A percentile compares a stretch with the other conserved stretches of the same genome.
These are phyloP conservation scores for Agraylea sexmaculata DNA, from an alignment of 1,140 invertebrate species.

Conservation along the genomic window DNA sequence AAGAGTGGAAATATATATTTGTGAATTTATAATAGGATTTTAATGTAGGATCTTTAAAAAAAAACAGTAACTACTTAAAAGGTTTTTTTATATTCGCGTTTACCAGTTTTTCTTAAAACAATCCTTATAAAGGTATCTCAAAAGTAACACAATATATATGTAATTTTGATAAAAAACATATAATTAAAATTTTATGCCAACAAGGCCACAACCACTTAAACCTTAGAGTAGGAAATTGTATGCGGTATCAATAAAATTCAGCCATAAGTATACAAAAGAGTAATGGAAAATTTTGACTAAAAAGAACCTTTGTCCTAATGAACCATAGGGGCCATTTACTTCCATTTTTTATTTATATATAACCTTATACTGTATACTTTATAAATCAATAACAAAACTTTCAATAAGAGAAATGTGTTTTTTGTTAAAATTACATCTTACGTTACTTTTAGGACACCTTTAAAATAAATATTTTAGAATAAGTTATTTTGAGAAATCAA, in stretches of 20 bases:
- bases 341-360: constrained; percentile 10
- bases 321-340: constrained; percentile 12
- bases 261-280: constrained; percentile 8
- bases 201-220: constrained; percentile 7
- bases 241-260: constrained; percentile 8
- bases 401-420: constrained; percentile 12
- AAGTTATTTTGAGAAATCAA: no score
- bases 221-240: constrained; percentile 9
- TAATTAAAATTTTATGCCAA: constrained; percentile 15
- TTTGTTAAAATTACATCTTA: constrained; percentile 11
- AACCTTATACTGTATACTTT: constrained; percentile 9
- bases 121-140: no score
- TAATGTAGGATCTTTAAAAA: no score
- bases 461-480: no score
- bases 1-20: no score
- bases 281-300: constrained; percentile 9
- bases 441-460: no score
- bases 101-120: no score
- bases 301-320: constrained; percentile 7
- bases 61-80: no score
- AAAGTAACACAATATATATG: no score
- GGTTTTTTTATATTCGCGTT: no score
- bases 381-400: constrained; percentile 14
- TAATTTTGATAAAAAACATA: no score
- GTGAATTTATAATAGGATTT: no score